Evolutionary conservation across 2,888 invertebrate species (phyloP).

Genomic region (Helicoverpa assulta): DNA sequence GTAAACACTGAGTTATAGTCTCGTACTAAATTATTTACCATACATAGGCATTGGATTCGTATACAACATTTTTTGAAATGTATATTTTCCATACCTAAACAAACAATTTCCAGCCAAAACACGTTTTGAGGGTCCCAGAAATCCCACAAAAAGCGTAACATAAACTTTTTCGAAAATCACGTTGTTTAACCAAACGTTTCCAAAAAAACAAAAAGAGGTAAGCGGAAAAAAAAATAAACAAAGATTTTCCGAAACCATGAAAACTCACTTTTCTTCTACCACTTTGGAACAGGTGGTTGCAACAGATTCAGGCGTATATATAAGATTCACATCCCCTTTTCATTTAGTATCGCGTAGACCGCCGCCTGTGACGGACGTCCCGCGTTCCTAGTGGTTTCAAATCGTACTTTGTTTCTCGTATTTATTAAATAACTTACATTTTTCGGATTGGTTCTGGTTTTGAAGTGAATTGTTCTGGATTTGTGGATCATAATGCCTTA

Average conservation of each 20-base stretch:
- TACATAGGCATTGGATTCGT: no score
- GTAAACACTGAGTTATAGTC: no score
- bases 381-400: constrained; percentile 35
- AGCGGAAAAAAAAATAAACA: constrained; percentile 4
- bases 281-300: constrained; percentile 65
- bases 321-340: constrained; percentile 59
- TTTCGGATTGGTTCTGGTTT: constrained; percentile 29
- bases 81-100: no score
- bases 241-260: constrained; percentile 12
- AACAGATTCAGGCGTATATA: constrained; percentile 62
- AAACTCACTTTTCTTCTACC: constrained; percentile 23
- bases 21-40: no score
- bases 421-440: constrained; percentile 32
- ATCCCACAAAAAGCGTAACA: constrained; percentile 4
- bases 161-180: constrained; percentile 31
- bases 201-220: not conserved
- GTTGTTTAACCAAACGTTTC: constrained; percentile 14
- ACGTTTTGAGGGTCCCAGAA: constrained; percentile 28
- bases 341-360: constrained; percentile 62
- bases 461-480: constrained; percentile 49
- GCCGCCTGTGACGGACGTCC: constrained; percentile 54
- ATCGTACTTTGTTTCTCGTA: constrained; percentile 43
- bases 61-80: no score
- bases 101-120: constrained; percentile 11
- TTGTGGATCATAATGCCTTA: constrained; percentile 45